phyloP scores from a whole-genome alignment of 1,140 invertebrate species.

The Drosophila insularis region DNA sequence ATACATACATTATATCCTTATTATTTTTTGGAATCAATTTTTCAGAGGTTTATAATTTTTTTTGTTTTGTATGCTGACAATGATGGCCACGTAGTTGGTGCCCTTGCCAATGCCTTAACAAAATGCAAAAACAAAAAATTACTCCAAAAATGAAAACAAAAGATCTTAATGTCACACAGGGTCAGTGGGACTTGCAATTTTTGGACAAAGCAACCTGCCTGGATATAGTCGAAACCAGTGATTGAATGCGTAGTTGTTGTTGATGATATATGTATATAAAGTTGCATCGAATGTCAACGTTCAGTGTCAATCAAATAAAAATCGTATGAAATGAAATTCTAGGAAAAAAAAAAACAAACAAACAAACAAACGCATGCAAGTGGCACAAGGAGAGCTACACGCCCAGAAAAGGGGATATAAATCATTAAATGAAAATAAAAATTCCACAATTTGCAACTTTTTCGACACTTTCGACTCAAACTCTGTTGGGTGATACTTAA shows the following conservation, averaged over 20 bases:
- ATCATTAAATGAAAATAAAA: not conserved
- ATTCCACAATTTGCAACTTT: not conserved
- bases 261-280: constrained; percentile 7
- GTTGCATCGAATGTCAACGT: constrained; percentile 66
- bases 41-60: not conserved
- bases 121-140: constrained; percentile 19
- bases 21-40: not conserved
- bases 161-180: constrained; percentile 47
- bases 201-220: constrained; percentile 72
- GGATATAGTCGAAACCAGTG: constrained; percentile 20
- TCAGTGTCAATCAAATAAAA: constrained; percentile 67
- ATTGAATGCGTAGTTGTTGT: constrained; percentile 19
- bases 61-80: not conserved
- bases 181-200: constrained; percentile 49
- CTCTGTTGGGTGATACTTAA: too few relatives aligned
- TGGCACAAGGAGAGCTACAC: constrained; percentile 60
- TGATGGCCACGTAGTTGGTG: not conserved
- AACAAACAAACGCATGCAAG: constrained; percentile 56
- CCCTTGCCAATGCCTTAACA: constrained; percentile 18
- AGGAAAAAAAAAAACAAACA: constrained; percentile 51
- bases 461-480: not conserved
- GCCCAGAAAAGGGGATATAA: constrained; percentile 8
- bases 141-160: constrained; percentile 21
- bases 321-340: constrained; percentile 65
- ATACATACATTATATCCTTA: too few relatives aligned